These are phyloP conservation scores for Megalurothrips usitatus DNA, from an alignment of 2,888 invertebrate genomes.

Conservation along the genomic window DNA sequence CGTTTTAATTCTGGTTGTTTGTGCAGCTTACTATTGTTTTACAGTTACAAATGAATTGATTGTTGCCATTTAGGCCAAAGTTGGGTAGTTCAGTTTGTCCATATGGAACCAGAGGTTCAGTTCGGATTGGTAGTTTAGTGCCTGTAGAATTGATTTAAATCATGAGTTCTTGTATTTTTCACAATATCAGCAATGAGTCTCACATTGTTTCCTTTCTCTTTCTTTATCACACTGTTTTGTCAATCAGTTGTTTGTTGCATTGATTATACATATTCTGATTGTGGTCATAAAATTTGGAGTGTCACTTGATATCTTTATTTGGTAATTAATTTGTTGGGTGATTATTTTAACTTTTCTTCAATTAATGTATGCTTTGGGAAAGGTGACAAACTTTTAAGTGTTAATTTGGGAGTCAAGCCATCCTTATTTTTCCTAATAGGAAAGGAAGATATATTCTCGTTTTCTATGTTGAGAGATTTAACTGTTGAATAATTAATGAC, in stretches of 20 bases:
- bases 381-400: conserved; percentile 25
- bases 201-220: background rate
- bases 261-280: background rate
- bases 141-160: background rate
- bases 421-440: conserved; percentile 23
- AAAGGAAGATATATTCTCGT: conserved; percentile 25
- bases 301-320: background rate
- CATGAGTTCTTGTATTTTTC: background rate
- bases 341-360: conserved; percentile 25
- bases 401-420: conserved; percentile 22
- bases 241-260: background rate
- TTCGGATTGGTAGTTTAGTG: background rate
- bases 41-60: conserved; percentile 13
- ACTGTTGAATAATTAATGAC: conserved; percentile 27
- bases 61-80: conserved; percentile 20
- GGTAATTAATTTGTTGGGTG: conserved; percentile 14
- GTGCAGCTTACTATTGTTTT: conserved; percentile 12
- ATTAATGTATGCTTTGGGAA: conserved; percentile 26
- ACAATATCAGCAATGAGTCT: conserved; percentile 7
- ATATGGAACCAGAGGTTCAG: background rate
- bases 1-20: background rate
- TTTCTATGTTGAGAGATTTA: conserved; percentile 27
- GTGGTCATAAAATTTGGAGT: background rate
- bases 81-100: background rate
- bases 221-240: background rate